Evolutionary conservation across 2,888 invertebrate species (phyloP).

Genomic region (Acleris literana): DNA sequence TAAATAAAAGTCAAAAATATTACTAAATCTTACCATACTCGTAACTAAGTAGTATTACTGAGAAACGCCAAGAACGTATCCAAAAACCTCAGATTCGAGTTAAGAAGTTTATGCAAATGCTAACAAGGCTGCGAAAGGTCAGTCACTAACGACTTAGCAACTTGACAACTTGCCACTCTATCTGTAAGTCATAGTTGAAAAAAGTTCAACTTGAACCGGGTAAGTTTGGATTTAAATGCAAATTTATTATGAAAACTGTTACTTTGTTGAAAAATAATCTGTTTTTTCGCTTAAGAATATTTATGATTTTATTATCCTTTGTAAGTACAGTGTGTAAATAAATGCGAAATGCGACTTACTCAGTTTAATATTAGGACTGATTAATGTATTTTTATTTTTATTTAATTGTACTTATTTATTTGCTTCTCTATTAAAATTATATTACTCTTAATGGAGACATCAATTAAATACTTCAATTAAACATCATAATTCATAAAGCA

Average conservation of each 20-base stretch:
- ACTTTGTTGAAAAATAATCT: neutral
- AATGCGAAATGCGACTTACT: too few relatives aligned
- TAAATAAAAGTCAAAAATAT: too few relatives aligned
- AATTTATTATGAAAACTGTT: neutral
- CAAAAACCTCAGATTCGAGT: conserved; percentile 27
- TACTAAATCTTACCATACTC: too few relatives aligned
- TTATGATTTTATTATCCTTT: neutral
- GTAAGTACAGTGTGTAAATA: too few relatives aligned
- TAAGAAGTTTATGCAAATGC: conserved; percentile 34
- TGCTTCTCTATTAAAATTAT: too few relatives aligned
- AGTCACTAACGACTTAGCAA: conserved; percentile 55
- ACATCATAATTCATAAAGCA: too few relatives aligned
- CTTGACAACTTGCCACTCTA: conserved; percentile 41
- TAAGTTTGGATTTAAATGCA: conserved; percentile 1
- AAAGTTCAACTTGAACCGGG: conserved; percentile 12
- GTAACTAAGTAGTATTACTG: too few relatives aligned
- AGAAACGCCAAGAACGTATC: conserved; percentile 19
- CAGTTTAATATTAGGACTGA: neutral
- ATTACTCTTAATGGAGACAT: too few relatives aligned
- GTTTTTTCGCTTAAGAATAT: neutral
- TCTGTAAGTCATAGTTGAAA: conserved; percentile 32
- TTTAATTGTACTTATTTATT: too few relatives aligned
- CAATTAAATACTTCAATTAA: too few relatives aligned
- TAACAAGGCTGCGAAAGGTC: conserved; percentile 48
- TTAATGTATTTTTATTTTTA: neutral